Percentiles rank a stretch among this genome's conserved stretches.
phyloP scores from a whole-genome alignment of 2,113 vertebrate species.

The human (Homo sapiens) region DNA sequence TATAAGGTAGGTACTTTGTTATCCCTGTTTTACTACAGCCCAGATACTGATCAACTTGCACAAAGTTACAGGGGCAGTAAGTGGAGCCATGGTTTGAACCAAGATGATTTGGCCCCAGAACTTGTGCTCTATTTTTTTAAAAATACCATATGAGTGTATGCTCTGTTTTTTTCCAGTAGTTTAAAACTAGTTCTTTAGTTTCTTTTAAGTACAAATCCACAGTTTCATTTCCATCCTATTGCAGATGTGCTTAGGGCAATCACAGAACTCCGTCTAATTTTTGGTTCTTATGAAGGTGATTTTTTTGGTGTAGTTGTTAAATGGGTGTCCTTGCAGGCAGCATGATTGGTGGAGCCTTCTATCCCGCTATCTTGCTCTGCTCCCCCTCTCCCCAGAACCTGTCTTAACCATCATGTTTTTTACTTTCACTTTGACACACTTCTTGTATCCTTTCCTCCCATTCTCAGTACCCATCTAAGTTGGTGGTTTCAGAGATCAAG shows the following conservation, averaged over 20 bases:
- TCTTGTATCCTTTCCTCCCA: neutral
- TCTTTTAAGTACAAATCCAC: too few species aligned
- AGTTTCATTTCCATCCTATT: too few species aligned
- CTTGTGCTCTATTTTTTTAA: accelerated
- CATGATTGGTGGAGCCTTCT: too few species aligned
- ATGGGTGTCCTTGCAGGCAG: too few species aligned
- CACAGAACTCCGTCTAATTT: too few species aligned
- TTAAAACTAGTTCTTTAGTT: too few species aligned
- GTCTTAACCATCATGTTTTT: neutral
- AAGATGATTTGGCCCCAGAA: neutral
- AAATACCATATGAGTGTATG: too few species aligned
- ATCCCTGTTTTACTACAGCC: neutral
- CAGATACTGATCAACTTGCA: neutral
- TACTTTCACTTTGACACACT: neutral
- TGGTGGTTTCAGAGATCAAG: neutral
- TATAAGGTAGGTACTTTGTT: neutral
- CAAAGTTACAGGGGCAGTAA: neutral
- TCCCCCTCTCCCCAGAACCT: neutral
- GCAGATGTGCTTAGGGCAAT: too few species aligned
- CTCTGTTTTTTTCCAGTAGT: too few species aligned
- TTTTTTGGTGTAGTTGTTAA: too few species aligned
- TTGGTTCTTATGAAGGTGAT: too few species aligned
- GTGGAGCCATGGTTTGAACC: neutral
- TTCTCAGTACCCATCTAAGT: neutral
- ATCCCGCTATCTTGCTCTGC: too few species aligned